Evolutionary conservation across 2,113 vertebrate species (phyloP), one percentile per base, ranked within the genome.

Genomic region (Dryoscopus gambensis): DNA sequence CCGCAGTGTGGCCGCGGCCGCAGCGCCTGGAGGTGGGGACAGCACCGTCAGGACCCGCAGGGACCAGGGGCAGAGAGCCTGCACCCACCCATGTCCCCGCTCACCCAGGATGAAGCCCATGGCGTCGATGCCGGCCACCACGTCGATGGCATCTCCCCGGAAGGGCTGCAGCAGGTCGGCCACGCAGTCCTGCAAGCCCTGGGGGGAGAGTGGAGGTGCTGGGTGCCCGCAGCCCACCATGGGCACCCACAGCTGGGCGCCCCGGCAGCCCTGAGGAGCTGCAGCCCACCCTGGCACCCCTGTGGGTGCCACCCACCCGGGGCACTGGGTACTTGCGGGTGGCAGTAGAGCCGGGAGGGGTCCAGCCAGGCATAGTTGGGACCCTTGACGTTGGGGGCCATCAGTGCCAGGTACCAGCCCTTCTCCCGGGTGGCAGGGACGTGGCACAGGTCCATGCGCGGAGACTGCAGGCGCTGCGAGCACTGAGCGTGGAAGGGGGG

Each of bases 71-170:
- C 2, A 3, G 59, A 4, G 5, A 11, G 40, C 6, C 39, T 4
- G 23, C 7, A 1, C 64, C 39, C 53, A 2, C 40, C 65, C 0
- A 0, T 3, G 0, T 27, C 14, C 22, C 53, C 0, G 2, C 92
- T 97, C 97, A 99, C 99, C 99, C 20, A 99, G 97, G 84, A 99
- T 98, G 87, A 99, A 99, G 82, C 99, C 99, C 98, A 99, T 99
- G 84, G 99, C 98, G 10, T 99, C 99, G 5, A 99, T 98, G 37
- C 99, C 98, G 1, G 97, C 98, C 85, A 99, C 98, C 92, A 98
- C 80, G 94, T 99, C 98, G 6, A 99, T 97, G 74, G 80, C 20
- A 31, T 98, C 98, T 5, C 95, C 95, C 55, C 94, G 92, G 97
- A 99, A 99, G 42, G 98, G 98, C 69, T 92, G 94, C 71, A 99